Conservation (phyloP, 2,888 invertebrate species). For the Stenotaenia linearis region DNA sequence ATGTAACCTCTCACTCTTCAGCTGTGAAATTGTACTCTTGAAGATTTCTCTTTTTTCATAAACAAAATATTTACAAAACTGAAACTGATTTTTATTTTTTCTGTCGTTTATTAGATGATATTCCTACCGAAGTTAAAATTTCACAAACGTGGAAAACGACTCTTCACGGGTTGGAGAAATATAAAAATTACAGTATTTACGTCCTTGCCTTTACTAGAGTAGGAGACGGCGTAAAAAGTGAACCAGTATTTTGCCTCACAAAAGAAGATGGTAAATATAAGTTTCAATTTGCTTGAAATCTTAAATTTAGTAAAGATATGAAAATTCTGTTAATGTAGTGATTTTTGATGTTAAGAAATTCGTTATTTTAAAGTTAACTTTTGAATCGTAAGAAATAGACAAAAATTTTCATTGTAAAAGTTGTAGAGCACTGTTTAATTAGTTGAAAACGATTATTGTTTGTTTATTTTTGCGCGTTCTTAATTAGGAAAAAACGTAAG, state of each 20-base stretch:
- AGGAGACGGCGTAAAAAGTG: conserved; percentile 47
- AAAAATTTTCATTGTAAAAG: too few species aligned
- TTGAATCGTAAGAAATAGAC: too few species aligned
- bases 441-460: too few species aligned
- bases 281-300: not conserved
- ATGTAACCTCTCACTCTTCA: not conserved
- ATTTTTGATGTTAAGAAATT: not conserved
- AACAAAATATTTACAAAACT: too few species aligned
- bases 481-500: too few species aligned
- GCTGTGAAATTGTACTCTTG: not conserved
- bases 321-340: too few species aligned
- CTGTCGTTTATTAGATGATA: not conserved
- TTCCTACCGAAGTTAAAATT: conserved; percentile 29
- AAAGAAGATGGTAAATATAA: conserved; percentile 44
- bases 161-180: conserved; percentile 40
- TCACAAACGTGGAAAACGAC: conserved; percentile 35
- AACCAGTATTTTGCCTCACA: conserved; percentile 45
- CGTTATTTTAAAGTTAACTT: not conserved
- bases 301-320: too few species aligned
- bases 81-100: too few species aligned
- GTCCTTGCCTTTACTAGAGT: conserved; percentile 47
- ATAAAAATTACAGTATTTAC: conserved; percentile 49
- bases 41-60: not conserved
- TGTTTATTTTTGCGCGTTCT: too few species aligned
- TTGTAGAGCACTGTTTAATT: too few species aligned